Percentiles rank a stretch among this genome's conserved stretches.
Conservation (phyloP, 2,113 vertebrate genomes). For the Oreochromis spilurus region DNA sequence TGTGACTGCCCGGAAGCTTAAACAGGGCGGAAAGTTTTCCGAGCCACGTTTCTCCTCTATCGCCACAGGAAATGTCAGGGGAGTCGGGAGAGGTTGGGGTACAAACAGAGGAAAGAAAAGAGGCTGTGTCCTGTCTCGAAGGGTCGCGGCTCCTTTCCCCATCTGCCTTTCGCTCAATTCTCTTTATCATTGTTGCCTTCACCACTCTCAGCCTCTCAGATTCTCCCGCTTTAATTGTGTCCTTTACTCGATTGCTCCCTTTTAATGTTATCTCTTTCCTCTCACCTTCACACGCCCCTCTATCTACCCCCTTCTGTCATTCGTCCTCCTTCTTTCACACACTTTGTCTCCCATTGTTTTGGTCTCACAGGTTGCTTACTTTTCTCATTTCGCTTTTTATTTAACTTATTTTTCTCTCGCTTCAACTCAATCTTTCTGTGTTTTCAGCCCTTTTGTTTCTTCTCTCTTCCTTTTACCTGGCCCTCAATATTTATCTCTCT, state of each 20-base stretch:
- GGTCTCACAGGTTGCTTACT: neutral
- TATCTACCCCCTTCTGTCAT: neutral
- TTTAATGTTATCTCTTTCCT: constrained; percentile 24
- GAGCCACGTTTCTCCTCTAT: constrained; percentile 11
- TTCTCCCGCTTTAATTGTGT: constrained; percentile 34
- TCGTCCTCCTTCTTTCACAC: neutral
- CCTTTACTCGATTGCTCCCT: constrained; percentile 19
- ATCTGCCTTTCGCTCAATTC: neutral
- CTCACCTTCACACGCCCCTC: constrained; percentile 1
- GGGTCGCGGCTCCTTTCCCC: neutral
- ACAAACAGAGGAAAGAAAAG: neutral
- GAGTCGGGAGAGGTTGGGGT: neutral
- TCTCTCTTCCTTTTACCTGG: neutral
- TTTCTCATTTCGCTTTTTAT: constrained; percentile 25
- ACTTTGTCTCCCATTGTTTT: neutral
- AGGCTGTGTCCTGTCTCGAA: neutral
- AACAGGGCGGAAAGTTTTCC: constrained; percentile 59
- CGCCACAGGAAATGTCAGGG: constrained; percentile 26
- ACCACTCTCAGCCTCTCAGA: constrained; percentile 21
- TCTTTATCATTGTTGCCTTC: constrained; percentile 20
- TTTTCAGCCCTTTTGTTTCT: neutral
- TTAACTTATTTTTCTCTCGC: constrained; percentile 6
- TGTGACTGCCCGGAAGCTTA: constrained; percentile 62
- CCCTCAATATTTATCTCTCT: neutral
- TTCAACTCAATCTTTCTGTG: neutral